Conservation (phyloP, 2,113 vertebrate species). For the Chaetorhynchus papuensis region DNA sequence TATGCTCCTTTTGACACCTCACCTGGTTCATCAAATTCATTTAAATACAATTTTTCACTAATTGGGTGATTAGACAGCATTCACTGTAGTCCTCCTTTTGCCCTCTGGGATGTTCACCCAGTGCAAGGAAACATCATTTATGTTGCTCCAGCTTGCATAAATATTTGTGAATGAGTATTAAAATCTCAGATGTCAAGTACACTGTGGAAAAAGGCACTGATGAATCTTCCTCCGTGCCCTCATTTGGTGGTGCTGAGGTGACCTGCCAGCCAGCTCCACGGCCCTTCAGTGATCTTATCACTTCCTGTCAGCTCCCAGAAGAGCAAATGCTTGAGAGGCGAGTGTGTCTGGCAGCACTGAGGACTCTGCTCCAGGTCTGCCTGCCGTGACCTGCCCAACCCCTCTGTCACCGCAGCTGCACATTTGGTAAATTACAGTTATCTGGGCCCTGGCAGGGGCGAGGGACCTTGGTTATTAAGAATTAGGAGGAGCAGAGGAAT, state of each 20-base stretch:
- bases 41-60: not conserved
- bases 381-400: not conserved
- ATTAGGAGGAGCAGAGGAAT: not conserved
- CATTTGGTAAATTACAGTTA: not conserved
- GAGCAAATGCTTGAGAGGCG: not conserved
- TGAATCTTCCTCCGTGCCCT: not conserved
- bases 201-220: not conserved
- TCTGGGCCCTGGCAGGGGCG: not conserved
- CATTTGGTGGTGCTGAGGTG: conserved; percentile 8
- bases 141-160: not conserved
- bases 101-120: not conserved
- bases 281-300: not conserved
- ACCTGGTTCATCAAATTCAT: not conserved
- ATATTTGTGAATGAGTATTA: not conserved
- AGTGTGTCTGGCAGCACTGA: not conserved
- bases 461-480: not conserved
- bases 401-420: not conserved
- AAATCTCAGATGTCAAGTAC: not conserved
- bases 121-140: not conserved
- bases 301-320: not conserved
- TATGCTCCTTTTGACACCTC: not conserved
- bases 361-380: not conserved
- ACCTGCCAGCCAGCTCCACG: not conserved
- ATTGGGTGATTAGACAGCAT: not conserved
- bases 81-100: not conserved